phyloP scores from a whole-genome alignment of 2,888 invertebrate genomes.

The Elgonia sp. region DNA sequence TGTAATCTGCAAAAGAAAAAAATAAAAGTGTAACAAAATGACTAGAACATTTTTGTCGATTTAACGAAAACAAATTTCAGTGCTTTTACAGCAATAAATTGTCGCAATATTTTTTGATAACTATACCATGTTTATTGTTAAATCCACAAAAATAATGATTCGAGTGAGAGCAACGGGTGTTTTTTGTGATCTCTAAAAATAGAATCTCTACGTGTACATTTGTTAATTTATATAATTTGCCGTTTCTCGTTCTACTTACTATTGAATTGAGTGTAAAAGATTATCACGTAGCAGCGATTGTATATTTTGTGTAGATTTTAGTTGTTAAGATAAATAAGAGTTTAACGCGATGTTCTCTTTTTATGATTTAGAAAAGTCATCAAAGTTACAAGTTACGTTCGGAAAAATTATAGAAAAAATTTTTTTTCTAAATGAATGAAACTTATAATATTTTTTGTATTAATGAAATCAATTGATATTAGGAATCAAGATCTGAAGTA shows the following conservation, averaged over 20 bases:
- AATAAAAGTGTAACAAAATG: background rate
- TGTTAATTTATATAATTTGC: constrained; percentile 73
- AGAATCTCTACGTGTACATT: constrained; percentile 74
- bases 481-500: constrained; percentile 39
- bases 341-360: constrained; percentile 63
- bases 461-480: constrained; percentile 45
- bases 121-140: constrained; percentile 43
- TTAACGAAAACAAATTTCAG: constrained; percentile 41
- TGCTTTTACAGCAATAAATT: background rate
- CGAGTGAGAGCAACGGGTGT: constrained; percentile 56
- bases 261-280: constrained; percentile 73
- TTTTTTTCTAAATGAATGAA: constrained; percentile 8
- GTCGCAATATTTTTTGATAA: constrained; percentile 47
- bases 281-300: constrained; percentile 71
- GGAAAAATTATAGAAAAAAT: constrained; percentile 59
- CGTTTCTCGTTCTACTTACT: constrained; percentile 73
- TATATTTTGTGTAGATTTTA: constrained; percentile 75
- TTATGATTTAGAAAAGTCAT: constrained; percentile 48
- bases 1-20: constrained; percentile 22
- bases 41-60: constrained; percentile 54
- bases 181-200: constrained; percentile 75
- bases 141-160: constrained; percentile 58
- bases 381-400: constrained; percentile 37
- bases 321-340: constrained; percentile 65
- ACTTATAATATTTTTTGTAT: constrained; percentile 16